phyloP scores from a whole-genome alignment of 2,888 invertebrate species.

The Coecobrya sp. region DNA sequence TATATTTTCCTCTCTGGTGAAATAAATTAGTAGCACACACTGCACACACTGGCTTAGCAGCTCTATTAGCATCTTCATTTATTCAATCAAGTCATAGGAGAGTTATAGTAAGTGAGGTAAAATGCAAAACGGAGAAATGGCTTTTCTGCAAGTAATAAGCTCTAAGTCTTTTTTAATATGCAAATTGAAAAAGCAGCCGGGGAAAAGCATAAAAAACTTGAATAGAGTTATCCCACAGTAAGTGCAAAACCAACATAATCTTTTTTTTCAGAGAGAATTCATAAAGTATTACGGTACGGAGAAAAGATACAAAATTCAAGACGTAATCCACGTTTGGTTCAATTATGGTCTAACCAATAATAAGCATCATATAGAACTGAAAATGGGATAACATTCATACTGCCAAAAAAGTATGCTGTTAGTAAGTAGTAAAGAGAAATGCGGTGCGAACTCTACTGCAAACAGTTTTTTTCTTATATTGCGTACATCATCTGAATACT shows the following conservation, averaged over 20 bases:
- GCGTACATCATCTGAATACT: slow-evolving; percentile 61
- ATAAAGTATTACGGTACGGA: not conserved
- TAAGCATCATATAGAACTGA: not conserved
- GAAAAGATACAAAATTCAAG: not conserved
- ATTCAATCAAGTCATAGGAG: slow-evolving; percentile 41
- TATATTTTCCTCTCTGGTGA: not conserved
- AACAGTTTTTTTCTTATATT: slow-evolving; percentile 32
- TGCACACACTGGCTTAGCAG: not conserved
- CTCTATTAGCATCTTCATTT: slow-evolving; percentile 29
- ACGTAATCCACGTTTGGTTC: not conserved
- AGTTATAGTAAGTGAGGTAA: not conserved
- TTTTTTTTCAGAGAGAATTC: not conserved
- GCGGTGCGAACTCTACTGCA: slow-evolving; percentile 53
- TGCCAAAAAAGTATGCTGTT: slow-evolving; percentile 34
- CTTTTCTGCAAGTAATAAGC: not conserved
- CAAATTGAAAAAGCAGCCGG: slow-evolving; percentile 33
- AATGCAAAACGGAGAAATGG: not conserved
- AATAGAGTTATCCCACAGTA: slow-evolving; percentile 42
- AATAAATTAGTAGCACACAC: slow-evolving; percentile 38
- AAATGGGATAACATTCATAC: not conserved
- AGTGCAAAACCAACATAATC: not conserved
- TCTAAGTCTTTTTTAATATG: slow-evolving; percentile 3
- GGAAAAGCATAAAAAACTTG: slow-evolving; percentile 44
- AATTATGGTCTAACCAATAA: slow-evolving; percentile 40
- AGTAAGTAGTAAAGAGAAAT: not conserved